Evolutionary conservation across 2,113 vertebrate species (phyloP), one percentile per base, ranked within the genome.

Genomic region (Peromyscus maniculatus): DNA sequence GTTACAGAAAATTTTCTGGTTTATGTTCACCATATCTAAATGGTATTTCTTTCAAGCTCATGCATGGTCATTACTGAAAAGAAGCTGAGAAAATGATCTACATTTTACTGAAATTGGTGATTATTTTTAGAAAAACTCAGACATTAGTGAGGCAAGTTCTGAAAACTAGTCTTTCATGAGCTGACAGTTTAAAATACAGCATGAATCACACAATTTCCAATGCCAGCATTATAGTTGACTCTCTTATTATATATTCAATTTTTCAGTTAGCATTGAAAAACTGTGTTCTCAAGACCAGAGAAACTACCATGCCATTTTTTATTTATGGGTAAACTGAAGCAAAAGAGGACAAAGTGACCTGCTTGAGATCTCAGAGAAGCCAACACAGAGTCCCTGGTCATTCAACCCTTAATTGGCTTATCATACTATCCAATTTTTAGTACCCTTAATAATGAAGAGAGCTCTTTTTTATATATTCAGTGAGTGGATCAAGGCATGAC

Each of bases 41-140:
- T 89, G 86, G 86, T 80, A 94, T 91, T 96, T 95, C 89, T 96
- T 96, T 96, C 84, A 93, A 90, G 77, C 80, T 89, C 91, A 78
- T 97, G 93, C 93, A 96, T 95, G 94, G 92, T 90, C 88, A 88
- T 97, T 96, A 89, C 84, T 96, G 97, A 97, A 96, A 96, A 77
- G 94, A 97, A 96, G 84, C 71, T 52, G 7, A 91, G 89, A 82
- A 98, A 96, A 97, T 89, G 75, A 96, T 97, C 96, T 86, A 93
- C 86, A 96, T 94, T 96, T 96, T 96, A 91, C 89, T 95, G 82
- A 97, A 96, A 97, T 96, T 93, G 66, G 80, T 83, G 78, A 89
- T 96, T 98, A 97, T 97, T 98, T 97, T 98, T 97, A 96, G 95
- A 95, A 64, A 43, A 83, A 95, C 59, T 93, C 89, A 94, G 77